Percentiles rank a stretch among this genome's conserved stretches.
These are phyloP conservation scores for Cryptocephalus primarius DNA, from an alignment of 2,888 invertebrate genomes.

Conservation along the genomic window DNA sequence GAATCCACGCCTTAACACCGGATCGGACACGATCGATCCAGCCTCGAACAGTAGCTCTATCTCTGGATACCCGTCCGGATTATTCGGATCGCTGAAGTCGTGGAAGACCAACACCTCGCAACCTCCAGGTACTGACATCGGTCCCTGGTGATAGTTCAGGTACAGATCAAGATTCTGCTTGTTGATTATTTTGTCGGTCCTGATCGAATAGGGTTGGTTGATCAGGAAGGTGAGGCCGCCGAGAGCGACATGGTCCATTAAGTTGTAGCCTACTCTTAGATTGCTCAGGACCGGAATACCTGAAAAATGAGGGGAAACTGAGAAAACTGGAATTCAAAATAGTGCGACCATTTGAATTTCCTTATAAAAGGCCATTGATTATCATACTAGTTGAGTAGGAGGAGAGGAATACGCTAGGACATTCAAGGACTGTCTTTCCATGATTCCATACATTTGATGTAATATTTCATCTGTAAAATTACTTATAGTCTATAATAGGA, in stretches of 20 bases:
- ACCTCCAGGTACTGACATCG: slow-evolving; percentile 47
- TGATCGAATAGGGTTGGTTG: slow-evolving; percentile 38
- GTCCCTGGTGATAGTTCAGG: slow-evolving; percentile 36
- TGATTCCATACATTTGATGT: too few relatives aligned
- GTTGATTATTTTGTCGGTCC: slow-evolving; percentile 26
- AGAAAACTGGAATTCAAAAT: too few relatives aligned
- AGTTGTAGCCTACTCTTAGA: slow-evolving; percentile 42
- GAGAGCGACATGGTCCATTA: slow-evolving; percentile 48
- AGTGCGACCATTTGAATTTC: too few relatives aligned
- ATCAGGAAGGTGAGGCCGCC: slow-evolving; percentile 57
- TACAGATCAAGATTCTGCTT: slow-evolving; percentile 25
- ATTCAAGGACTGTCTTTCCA: too few relatives aligned
- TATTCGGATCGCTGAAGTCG: slow-evolving; percentile 46
- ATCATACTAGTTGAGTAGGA: too few relatives aligned
- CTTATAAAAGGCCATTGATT: too few relatives aligned
- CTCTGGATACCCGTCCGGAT: slow-evolving; percentile 52
- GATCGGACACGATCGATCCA: slow-evolving; percentile 51
- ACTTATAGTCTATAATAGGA: too few relatives aligned
- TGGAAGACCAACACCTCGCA: slow-evolving; percentile 58
- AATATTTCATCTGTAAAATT: too few relatives aligned
- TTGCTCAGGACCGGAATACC: slow-evolving; percentile 39
- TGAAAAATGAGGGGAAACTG: slow-evolving; percentile 1
- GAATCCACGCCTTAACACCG: slow-evolving; percentile 34
- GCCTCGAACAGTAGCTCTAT: slow-evolving; percentile 54
- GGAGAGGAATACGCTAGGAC: too few relatives aligned